Conservation (phyloP, 2,113 vertebrate species). For the Nothobranchius furzeri region DNA sequence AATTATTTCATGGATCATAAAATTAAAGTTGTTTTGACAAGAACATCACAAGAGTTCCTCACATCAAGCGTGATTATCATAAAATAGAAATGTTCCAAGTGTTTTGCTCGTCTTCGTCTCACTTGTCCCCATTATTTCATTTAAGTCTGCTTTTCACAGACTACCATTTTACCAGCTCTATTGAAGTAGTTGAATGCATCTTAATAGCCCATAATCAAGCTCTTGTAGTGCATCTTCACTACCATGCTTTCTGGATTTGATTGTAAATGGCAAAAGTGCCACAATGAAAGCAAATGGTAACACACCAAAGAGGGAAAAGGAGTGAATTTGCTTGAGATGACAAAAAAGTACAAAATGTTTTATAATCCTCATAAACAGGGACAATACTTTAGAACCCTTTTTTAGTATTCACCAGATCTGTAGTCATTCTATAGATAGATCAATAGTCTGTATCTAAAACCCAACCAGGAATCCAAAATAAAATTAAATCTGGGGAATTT, state of each 20-base stretch:
- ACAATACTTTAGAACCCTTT: background rate
- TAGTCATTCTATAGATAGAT: too few relatives aligned
- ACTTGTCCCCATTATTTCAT: slow-evolving; percentile 33
- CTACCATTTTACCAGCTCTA: slow-evolving; percentile 13
- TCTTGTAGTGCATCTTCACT: slow-evolving; percentile 10
- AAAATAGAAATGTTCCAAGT: background rate
- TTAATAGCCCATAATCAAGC: slow-evolving; percentile 54
- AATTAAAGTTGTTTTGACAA: background rate
- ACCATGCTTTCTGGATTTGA: background rate
- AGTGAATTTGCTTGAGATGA: background rate
- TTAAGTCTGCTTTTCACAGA: slow-evolving; percentile 20
- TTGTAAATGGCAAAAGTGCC: slow-evolving; percentile 1
- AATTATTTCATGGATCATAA: background rate
- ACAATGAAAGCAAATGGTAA: background rate
- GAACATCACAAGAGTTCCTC: background rate
- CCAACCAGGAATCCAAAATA: too few relatives aligned
- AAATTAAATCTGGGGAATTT: too few relatives aligned
- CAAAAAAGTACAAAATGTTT: background rate
- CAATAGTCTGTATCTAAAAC: too few relatives aligned
- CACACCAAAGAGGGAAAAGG: background rate
- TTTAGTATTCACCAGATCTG: too few relatives aligned
- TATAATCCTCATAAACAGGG: background rate
- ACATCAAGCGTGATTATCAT: background rate
- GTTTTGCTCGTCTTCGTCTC: background rate
- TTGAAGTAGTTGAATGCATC: slow-evolving; percentile 41